A percentile compares a stretch with the other conserved stretches of the same genome.
phyloP scores from a whole-genome alignment of 2,797 vertebrate species.

The Galaxias olidus region DNA sequence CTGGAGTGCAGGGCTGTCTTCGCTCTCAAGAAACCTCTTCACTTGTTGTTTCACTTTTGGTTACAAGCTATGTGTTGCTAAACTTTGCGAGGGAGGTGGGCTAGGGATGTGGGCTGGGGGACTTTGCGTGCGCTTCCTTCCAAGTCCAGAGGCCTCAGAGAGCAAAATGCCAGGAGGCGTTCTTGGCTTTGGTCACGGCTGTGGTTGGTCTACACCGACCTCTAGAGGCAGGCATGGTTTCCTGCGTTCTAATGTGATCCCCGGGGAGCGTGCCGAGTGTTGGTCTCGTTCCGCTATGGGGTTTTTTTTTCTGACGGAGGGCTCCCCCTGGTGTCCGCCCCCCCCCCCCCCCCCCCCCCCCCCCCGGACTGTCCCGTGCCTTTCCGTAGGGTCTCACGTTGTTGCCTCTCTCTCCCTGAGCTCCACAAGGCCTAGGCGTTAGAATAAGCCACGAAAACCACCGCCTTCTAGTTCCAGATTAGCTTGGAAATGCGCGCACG shows the following conservation, averaged over 20 bases:
- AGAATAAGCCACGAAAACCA: conserved; percentile 37
- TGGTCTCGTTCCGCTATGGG: background rate
- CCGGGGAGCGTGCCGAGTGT: too few species aligned
- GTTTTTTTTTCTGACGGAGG: conserved; percentile 36
- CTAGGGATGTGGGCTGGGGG: conserved; percentile 5
- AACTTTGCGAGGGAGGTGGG: too few species aligned
- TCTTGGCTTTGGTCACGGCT: conserved; percentile 15
- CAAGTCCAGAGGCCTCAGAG: conserved; percentile 11
- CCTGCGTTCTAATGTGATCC: too few species aligned
- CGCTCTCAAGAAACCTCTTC: too few species aligned
- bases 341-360: too few species aligned
- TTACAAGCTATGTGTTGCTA: too few species aligned
- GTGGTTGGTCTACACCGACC: conserved; percentile 30
- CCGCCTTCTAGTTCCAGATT: conserved; percentile 53
- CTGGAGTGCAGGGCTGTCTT: too few species aligned
- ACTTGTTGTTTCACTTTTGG: too few species aligned
- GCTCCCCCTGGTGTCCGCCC: conserved; percentile 31
- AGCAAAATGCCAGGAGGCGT: conserved; percentile 1
- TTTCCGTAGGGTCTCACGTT: conserved; percentile 65
- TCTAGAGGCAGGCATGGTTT: conserved; percentile 38
- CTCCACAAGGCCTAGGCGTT: too few species aligned
- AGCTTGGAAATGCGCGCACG: conserved; percentile 48
- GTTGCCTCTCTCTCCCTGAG: conserved; percentile 48
- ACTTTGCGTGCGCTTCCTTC: conserved; percentile 48
- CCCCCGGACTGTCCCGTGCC: conserved; percentile 72